Conservation (phyloP, 92 coral and sea anemone species). For the Heteractis magnifica region DNA sequence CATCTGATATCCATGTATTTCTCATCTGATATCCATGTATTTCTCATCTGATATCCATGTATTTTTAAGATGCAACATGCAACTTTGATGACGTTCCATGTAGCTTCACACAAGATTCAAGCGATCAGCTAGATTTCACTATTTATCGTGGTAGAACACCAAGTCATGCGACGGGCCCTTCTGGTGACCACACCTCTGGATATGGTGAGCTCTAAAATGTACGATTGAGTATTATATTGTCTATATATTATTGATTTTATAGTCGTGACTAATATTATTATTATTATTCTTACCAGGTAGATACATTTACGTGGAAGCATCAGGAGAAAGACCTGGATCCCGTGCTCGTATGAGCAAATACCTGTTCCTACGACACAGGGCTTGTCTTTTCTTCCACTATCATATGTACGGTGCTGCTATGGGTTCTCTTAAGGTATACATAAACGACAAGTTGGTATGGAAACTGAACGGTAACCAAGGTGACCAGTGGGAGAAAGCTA, state of each 20-base stretch:
- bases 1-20: neutral
- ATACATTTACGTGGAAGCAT: conserved; percentile 24
- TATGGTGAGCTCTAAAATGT: conserved; percentile 14
- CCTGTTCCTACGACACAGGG: neutral
- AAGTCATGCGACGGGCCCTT: conserved; percentile 30
- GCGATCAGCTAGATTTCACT: conserved; percentile 28
- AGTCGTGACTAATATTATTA: neutral
- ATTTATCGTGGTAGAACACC: conserved; percentile 22
- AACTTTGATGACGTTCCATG: conserved; percentile 23
- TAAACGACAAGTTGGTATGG: conserved; percentile 24
- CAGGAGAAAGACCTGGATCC: neutral
- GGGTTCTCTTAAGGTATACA: conserved; percentile 18
- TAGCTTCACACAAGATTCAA: neutral
- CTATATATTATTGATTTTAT: neutral
- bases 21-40: neutral
- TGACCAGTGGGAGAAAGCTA: conserved; percentile 30
- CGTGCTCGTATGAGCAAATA: conserved; percentile 18
- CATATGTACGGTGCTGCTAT: conserved; percentile 31
- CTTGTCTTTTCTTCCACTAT: conserved; percentile 27
- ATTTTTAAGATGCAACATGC: conserved; percentile 12
- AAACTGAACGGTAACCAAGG: conserved; percentile 41
- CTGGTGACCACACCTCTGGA: conserved; percentile 47
- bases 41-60: neutral
- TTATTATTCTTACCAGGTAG: conserved; percentile 2
- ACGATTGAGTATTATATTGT: neutral